Conservation (phyloP, 1,140 invertebrate species). For the Scaptomyza hsui region DNA sequence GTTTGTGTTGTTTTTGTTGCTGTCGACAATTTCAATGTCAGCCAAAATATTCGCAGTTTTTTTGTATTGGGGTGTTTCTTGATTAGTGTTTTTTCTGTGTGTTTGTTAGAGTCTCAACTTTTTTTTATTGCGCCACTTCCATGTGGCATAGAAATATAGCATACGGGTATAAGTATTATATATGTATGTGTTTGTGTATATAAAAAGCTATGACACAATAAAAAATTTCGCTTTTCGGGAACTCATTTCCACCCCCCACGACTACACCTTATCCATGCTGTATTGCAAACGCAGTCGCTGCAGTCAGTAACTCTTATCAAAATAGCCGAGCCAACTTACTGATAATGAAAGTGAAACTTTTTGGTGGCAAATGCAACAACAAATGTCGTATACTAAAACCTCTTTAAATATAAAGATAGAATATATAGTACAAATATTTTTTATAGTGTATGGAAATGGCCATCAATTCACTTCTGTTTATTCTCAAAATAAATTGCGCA, state of each 20-base stretch:
- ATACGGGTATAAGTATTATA: neutral
- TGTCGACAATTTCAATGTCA: slow-evolving; percentile 68
- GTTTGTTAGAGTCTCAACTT: slow-evolving; percentile 32
- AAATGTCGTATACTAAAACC: neutral
- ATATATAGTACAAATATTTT: neutral
- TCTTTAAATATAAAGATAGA: neutral
- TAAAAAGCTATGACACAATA: slow-evolving; percentile 68
- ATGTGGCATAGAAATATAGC: slow-evolving; percentile 15
- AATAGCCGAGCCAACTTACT: slow-evolving; percentile 45
- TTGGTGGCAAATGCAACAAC: slow-evolving; percentile 33
- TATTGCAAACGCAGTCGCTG: slow-evolving; percentile 62
- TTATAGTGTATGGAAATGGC: slow-evolving; percentile 17
- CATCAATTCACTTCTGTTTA: neutral
- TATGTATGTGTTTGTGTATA: slow-evolving; percentile 30
- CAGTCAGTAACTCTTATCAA: slow-evolving; percentile 71
- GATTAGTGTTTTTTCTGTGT: slow-evolving; percentile 20
- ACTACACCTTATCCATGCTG: slow-evolving; percentile 6
- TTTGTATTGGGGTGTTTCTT: slow-evolving; percentile 16
- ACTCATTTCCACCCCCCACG: neutral
- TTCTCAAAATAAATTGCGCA: slow-evolving; percentile 12
- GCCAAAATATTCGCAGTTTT: slow-evolving; percentile 51
- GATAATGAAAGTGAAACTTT: slow-evolving; percentile 77
- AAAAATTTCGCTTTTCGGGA: slow-evolving; percentile 38
- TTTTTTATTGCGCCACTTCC: slow-evolving; percentile 42
- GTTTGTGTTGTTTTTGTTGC: slow-evolving; percentile 7